Evolutionary conservation across 2,113 vertebrate genomes (phyloP).

Genomic region (Spizaetus ornatus): DNA sequence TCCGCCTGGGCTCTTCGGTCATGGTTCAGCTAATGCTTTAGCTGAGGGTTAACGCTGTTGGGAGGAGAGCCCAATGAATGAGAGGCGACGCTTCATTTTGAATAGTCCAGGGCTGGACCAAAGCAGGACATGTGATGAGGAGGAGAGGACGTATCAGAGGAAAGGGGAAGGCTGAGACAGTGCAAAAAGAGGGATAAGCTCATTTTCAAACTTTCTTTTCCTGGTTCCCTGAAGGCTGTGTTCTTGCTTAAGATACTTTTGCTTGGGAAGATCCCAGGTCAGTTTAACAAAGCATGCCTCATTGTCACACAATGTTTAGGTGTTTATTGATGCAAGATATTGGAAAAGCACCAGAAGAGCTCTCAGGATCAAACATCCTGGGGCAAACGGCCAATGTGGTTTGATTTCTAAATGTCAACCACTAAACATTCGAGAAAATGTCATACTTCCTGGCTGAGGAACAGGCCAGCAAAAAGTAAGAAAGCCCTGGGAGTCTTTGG

Average conservation of each 20-base stretch:
- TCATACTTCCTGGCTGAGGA: neutral
- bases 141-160: neutral
- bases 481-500: neutral
- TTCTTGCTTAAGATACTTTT: neutral
- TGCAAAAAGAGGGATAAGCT: neutral
- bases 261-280: neutral
- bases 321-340: neutral
- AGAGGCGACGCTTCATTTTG: neutral
- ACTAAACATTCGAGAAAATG: neutral
- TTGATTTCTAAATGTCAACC: slow-evolving; percentile 15
- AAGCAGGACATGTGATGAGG: neutral
- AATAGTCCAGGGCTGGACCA: neutral
- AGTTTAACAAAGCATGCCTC: neutral
- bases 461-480: neutral
- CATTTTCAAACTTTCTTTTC: slow-evolving; percentile 1
- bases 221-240: neutral
- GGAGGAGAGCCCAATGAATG: neutral
- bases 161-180: neutral
- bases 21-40: neutral
- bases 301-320: neutral
- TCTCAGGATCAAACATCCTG: slow-evolving; percentile 3
- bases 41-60: neutral
- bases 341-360: neutral
- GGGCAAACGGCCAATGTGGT: neutral
- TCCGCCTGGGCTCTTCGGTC: neutral